These are phyloP conservation scores for Darevskia nairensis DNA, from an alignment of 2,797 vertebrate genomes.

Conservation along the genomic window DNA sequence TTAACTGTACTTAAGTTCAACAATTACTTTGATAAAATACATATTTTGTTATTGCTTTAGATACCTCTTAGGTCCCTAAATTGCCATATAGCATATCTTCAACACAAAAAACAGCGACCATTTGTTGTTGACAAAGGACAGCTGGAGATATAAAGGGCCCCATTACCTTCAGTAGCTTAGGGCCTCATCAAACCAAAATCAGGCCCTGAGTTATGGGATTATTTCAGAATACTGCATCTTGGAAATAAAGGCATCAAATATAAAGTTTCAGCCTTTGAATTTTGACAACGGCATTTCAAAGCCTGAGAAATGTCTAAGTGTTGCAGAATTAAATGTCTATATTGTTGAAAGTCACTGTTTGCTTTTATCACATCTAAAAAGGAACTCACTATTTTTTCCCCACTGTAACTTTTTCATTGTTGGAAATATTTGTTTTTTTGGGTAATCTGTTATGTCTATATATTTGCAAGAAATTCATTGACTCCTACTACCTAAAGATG, in stretches of 20 bases:
- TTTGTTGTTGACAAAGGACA: too few species aligned
- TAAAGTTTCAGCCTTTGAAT: not conserved
- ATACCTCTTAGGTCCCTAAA: too few species aligned
- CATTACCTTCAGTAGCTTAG: too few species aligned
- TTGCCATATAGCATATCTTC: too few species aligned
- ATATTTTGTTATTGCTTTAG: too few species aligned
- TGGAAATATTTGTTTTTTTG: not conserved
- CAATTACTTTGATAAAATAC: too few species aligned
- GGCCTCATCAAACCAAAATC: too few species aligned
- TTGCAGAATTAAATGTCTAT: not conserved
- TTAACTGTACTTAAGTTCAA: too few species aligned
- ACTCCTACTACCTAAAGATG: not conserved
- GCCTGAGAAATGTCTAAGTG: not conserved
- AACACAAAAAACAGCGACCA: too few species aligned
- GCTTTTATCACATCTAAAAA: not conserved
- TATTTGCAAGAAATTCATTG: not conserved
- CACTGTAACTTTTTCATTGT: slow-evolving; percentile 6
- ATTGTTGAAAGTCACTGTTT: not conserved
- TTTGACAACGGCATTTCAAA: not conserved
- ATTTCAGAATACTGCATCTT: too few species aligned
- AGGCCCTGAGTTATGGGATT: too few species aligned
- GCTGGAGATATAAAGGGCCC: too few species aligned
- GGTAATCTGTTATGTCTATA: not conserved
- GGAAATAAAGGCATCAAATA: not conserved
- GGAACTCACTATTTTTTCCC: not conserved